Evolutionary conservation across 1,140 invertebrate species (phyloP), one percentile per base, ranked within the genome.

Genomic region (Hypsibius dujardini): DNA sequence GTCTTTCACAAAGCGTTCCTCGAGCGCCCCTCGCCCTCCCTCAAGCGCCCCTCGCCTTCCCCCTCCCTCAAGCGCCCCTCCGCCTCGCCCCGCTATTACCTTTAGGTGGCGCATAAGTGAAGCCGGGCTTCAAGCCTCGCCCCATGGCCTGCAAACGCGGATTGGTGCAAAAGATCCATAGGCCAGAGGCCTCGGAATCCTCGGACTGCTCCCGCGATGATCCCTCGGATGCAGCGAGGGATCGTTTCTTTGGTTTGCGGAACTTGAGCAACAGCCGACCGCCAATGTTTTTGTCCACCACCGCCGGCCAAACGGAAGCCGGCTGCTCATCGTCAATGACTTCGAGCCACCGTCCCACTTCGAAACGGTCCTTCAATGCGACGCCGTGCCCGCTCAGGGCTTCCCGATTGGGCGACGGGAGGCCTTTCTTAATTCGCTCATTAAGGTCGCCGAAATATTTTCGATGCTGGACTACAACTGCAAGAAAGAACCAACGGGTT

Each of bases 201-300:
- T 28, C 28, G 28, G 28, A 28, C 28, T 28, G 28, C 28, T 28
- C 28, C 28, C 28, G 28, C 28, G 28, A 28, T 28, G 28, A 28
- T 28, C 28, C 28, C 28, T 28, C 28, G 28, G 28, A 28, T 28
- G 28, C 28, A 28, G 28, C 28, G 28, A 28, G 28, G 28, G 28
- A 28, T 28, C 28, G 28, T 28, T 28, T 28, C 42, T 12, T 42
- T 12, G 12, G 12, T 7, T 67, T 42, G 12, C 42, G 7, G 62
- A 15, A 67, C 62, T 42, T 3, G 3, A 67, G 45, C 62, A 15
- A 7, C 62, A 67, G 62, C 45, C 62, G 12, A 15, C 62, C 62
- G 42, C 62, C 62, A 42, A 67, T 67, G 62, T 67, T 67, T 42
- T 67, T 67, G 12, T 67, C 42, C 12, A 67, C 62, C 12, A 67